Percentiles rank a stretch among this genome's conserved stretches.
These are phyloP conservation scores for Tadarida brasiliensis DNA, from an alignment of 2,797 vertebrate species.

Conservation along the genomic window DNA sequence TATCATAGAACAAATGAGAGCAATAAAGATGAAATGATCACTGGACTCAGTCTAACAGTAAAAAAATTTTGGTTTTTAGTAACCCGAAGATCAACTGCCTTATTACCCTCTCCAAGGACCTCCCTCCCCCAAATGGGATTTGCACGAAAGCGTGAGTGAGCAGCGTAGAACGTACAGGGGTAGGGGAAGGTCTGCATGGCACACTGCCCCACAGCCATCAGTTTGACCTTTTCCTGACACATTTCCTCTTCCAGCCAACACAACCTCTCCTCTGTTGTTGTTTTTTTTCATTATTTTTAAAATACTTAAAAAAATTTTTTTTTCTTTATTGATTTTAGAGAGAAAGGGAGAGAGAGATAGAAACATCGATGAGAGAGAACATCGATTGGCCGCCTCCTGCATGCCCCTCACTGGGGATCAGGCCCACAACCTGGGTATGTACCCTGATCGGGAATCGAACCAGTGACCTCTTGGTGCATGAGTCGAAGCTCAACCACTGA, in stretches of 20 bases:
- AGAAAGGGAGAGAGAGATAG: no score
- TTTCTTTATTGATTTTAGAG: no score
- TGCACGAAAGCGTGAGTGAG: background rate
- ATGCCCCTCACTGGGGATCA: no score
- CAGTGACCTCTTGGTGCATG: no score
- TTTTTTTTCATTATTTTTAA: no score
- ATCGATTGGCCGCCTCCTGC: no score
- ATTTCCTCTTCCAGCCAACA: background rate
- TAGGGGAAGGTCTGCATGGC: background rate
- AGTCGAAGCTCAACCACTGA: no score
- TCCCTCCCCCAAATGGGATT: fast-evolving
- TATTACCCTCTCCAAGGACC: background rate
- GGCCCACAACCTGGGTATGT: no score
- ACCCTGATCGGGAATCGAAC: no score
- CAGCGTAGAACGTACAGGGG: background rate
- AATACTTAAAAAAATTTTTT: no score
- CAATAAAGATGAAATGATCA: background rate
- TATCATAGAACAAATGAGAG: background rate
- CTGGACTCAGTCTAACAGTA: background rate
- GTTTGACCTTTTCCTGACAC: background rate
- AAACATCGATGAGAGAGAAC: no score
- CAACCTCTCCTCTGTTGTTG: background rate
- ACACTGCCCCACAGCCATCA: no score
- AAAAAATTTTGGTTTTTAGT: background rate
- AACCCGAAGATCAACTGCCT: background rate